Evolutionary conservation across 1,140 invertebrate genomes (phyloP), one percentile per base, ranked within the genome.

Genomic region (Trachelipus rathkii): DNA sequence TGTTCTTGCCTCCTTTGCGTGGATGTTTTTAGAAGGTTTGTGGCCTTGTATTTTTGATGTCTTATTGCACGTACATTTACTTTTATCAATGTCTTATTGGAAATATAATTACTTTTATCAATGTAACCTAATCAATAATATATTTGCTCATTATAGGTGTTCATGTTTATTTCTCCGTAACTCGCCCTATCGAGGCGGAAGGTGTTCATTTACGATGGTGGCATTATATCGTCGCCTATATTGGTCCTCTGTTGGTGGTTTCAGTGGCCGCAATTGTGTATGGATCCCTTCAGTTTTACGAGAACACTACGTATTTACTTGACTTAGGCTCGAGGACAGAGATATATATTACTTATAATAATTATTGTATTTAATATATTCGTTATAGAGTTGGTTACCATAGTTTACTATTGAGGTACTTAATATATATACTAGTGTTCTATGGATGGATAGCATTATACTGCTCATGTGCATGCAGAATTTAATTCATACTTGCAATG

Each of bases 11-110:
- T 91, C 95, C 44, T 98, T 98, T 86, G 91, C 93, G 73, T 99
- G 97, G 97, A 97, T 97, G 92, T 95, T 95, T 85, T 89, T 97
- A 79, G 93, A 95, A 93, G 93, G 93, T 94, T 88, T 72, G 76
- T 33, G 33, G 6, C 1, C 6, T 33, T 33, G 33, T 6, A 6
- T 33, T 33, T 33, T 33, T 33, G 6, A 33, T 33, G 33, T 3
- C 33, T 33, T 33, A 33, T 33, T 1, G 6, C 33, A 33, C 33
- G 6, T 1, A 33, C n/a, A n/a, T n/a, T n/a, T n/a, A n/a, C n/a
- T n/a, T n/a, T n/a, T n/a, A n/a, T n/a, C n/a, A n/a, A n/a, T n/a
- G n/a, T n/a, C n/a, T n/a, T n/a, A n/a, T n/a, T n/a, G n/a, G n/a
- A n/a, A n/a, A n/a, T n/a, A n/a, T n/a, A 33, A 33, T 33, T 33